These are phyloP conservation scores for Mesocentrotus franciscanus DNA, from an alignment of 53 echinoderm and acorn worm genomes.

Conservation along the genomic window DNA sequence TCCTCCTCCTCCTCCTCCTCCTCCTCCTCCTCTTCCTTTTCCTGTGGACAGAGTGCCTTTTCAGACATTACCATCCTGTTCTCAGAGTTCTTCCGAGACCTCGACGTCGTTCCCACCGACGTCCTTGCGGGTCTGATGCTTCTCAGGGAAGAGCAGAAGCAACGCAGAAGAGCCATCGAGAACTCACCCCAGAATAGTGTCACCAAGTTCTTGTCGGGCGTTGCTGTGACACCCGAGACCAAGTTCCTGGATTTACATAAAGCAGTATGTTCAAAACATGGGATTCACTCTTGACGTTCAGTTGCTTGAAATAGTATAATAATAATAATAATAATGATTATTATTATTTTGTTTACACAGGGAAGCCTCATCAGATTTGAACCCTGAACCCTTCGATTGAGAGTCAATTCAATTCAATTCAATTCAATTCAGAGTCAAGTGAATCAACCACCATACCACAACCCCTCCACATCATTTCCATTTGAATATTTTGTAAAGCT, in stretches of 20 bases:
- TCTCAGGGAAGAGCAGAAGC: slow-evolving; percentile 92
- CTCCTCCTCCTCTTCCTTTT: not conserved
- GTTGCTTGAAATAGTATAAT: not conserved
- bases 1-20: too few relatives aligned
- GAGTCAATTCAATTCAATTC: too few relatives aligned
- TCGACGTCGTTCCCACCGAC: slow-evolving; percentile 95
- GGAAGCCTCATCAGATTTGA: too few relatives aligned
- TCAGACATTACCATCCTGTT: slow-evolving; percentile 89
- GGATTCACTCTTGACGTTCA: not conserved
- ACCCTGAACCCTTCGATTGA: too few relatives aligned
- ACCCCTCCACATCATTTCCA: too few relatives aligned
- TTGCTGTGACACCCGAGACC: slow-evolving; percentile 90
- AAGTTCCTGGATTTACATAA: slow-evolving; percentile 88
- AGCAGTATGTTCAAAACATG: slow-evolving; percentile 65
- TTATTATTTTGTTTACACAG: too few relatives aligned
- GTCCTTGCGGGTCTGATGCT: slow-evolving; percentile 95
- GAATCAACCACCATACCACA: too few relatives aligned
- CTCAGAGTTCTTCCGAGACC: slow-evolving; percentile 94
- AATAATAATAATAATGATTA: too few relatives aligned
- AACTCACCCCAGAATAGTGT: slow-evolving; percentile 83
- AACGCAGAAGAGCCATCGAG: slow-evolving; percentile 82
- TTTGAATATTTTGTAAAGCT: too few relatives aligned
- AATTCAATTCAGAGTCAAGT: too few relatives aligned
- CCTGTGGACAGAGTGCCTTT: slow-evolving; percentile 84
- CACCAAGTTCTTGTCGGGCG: slow-evolving; percentile 91